Conservation (phyloP, 2,797 vertebrate genomes). For the Enteromius paludinosus region DNA sequence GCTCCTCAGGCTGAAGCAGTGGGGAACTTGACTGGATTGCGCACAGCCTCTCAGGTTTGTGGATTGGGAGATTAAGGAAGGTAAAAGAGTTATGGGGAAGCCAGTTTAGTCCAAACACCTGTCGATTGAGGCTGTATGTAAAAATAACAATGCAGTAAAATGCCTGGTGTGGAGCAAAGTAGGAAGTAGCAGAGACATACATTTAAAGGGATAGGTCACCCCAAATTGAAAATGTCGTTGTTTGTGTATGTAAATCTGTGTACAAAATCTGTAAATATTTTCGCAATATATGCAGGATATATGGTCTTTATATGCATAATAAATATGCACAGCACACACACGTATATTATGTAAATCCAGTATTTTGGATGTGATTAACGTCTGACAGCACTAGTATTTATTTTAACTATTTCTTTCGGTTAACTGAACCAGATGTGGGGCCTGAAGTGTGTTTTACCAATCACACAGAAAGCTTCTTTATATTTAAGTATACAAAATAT, state of each 20-base stretch:
- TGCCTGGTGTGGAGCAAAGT: not conserved
- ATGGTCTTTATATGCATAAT: no score
- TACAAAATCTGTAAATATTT: not conserved
- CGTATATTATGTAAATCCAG: not conserved
- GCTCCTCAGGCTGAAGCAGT: constrained; percentile 46
- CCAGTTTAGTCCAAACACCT: constrained; percentile 12
- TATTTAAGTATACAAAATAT: no score
- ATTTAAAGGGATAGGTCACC: not conserved
- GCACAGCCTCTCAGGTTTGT: constrained; percentile 51
- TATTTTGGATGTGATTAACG: not conserved
- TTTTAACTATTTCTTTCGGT: not conserved
- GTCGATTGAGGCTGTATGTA: not conserved
- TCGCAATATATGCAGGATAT: not conserved
- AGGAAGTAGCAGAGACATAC: not conserved
- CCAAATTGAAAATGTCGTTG: not conserved
- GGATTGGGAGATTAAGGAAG: constrained; percentile 53
- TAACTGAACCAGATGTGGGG: not conserved
- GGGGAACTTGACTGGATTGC: constrained; percentile 48
- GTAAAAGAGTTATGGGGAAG: constrained; percentile 19
- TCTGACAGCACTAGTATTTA: not conserved
- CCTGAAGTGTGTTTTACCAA: not conserved
- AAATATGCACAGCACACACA: no score
- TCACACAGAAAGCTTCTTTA: not conserved
- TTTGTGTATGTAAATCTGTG: not conserved
- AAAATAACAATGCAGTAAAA: constrained; percentile 4